Conservation (phyloP, 2,888 invertebrate genomes). For the Schizaphis graminum region DNA sequence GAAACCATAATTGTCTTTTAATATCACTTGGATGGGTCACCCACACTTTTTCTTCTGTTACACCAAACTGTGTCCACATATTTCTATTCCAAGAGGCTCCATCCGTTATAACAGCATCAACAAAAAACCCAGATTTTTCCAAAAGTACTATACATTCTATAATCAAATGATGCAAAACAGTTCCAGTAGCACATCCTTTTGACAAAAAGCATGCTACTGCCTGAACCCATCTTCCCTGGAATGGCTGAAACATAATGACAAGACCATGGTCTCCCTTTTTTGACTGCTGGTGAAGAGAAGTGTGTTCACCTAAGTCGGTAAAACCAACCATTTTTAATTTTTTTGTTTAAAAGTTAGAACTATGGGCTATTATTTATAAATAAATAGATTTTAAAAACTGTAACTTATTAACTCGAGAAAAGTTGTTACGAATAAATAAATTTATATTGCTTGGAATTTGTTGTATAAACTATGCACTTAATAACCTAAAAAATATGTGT, state of each 20-base stretch:
- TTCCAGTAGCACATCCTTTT: conserved; percentile 67
- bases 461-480: no score
- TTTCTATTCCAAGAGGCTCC: conserved; percentile 69
- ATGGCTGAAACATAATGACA: conserved; percentile 69
- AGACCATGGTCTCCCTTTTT: conserved; percentile 69
- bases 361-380: no score
- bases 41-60: conserved; percentile 23
- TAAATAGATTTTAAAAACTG: no score
- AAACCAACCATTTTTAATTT: conserved; percentile 67
- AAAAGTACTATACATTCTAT: conserved; percentile 68
- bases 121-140: conserved; percentile 67
- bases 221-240: conserved; percentile 68
- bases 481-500: no score
- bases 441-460: no score
- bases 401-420: no score
- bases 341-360: background rate
- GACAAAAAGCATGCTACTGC: conserved; percentile 68
- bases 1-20: conserved; percentile 68
- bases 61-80: conserved; percentile 68
- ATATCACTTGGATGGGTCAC: conserved; percentile 42
- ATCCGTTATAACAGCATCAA: conserved; percentile 68
- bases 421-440: no score
- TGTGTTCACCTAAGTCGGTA: conserved; percentile 68
- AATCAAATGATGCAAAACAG: conserved; percentile 67
- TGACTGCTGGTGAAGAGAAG: conserved; percentile 66